Evolutionary conservation across 1,140 invertebrate species (phyloP).

Genomic region (Drosophila kurseongensis): DNA sequence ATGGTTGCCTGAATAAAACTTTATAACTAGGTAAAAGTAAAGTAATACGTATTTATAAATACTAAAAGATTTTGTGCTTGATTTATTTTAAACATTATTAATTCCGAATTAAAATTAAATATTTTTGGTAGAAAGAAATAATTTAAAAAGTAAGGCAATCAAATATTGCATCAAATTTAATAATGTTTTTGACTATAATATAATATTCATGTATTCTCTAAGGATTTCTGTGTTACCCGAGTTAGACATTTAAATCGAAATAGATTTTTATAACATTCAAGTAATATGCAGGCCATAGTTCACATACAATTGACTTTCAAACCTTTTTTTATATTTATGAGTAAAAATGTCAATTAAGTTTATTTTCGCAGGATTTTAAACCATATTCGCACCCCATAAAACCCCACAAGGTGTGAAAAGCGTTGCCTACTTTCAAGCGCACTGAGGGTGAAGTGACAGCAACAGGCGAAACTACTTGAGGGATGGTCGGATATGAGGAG

Average conservation of each 20-base stretch:
- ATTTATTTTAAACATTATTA: too few species aligned
- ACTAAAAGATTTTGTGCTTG: too few species aligned
- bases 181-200: too few species aligned
- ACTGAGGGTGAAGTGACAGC: conserved; percentile 53
- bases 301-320: neutral
- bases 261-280: neutral
- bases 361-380: neutral
- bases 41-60: too few species aligned
- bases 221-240: too few species aligned
- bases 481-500: neutral
- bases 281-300: neutral
- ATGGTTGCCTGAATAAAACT: neutral
- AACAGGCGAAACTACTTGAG: conserved; percentile 69
- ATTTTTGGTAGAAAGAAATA: too few species aligned
- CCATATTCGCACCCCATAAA: neutral
- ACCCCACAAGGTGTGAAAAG: conserved; percentile 7
- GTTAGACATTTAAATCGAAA: too few species aligned
- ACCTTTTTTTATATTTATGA: neutral
- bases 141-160: too few species aligned
- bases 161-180: too few species aligned
- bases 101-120: too few species aligned
- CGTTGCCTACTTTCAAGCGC: conserved; percentile 40
- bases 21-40: too few species aligned
- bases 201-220: too few species aligned
- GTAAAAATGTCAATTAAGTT: neutral